Base-by-base conservation (phyloP, 2,888 invertebrate genomes). In the Drosophila nigritarsus region DNA sequence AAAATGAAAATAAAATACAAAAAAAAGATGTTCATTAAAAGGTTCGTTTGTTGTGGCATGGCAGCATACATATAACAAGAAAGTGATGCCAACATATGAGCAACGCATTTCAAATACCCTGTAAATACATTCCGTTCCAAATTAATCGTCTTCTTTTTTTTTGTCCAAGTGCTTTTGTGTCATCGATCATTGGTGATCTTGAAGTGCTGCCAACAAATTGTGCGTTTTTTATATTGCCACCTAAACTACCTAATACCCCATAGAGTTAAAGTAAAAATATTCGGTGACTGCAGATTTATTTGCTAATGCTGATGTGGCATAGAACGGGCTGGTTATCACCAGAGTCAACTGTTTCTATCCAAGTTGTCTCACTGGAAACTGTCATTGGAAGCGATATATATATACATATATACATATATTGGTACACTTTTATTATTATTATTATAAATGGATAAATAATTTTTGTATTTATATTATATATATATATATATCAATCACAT, bases 21-120 rank as follows among this genome's bases (percentile, higher is more conserved):
- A 59, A 59, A 38, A 38, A 59, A 67, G 71, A 74, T 69, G 40
- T 73, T 80, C 42, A 80, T 71, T 71, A 65, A 82, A 82, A 67
- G 65, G 42, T 70, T 40, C 63, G 9, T 53, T 59, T 55, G 50
- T 53, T 65, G 59, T 58, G 38, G 24, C 54, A 20, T 38, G 32
- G 18, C 20, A 36, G 34, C 24, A 54, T 29, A 36, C 36, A 48
- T 40, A 42, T 36, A 75, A 50, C 34, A 60, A 20, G 32, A 72
- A 60, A 55, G 32, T 50, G 32, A 36, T 11, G 24, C 36, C 20
- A 49, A n/a, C 5, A 36, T 20, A 18, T 34, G 15, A 49, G 49
- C 53, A 63, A 64, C 75, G 75, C 69, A 34, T 36, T 49, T 8
- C 6, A 11, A 42, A 79, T 75, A 75, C 80, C 53, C 77, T 79